Base-by-base conservation (phyloP, 2,797 vertebrate species). In the Hipposideros larvatus region DNA sequence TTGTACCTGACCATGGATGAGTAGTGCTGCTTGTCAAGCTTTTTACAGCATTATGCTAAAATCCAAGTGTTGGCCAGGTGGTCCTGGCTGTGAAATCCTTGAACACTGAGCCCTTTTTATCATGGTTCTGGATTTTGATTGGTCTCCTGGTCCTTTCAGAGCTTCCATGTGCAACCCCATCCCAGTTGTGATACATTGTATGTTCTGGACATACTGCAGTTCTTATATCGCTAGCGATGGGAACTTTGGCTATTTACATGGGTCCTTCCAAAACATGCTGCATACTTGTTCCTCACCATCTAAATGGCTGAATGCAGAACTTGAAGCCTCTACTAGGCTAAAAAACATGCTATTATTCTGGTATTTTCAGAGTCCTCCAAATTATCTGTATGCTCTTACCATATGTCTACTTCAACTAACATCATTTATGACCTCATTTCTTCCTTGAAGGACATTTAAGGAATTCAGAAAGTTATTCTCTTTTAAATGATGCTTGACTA, bases 51-150 rank as follows among this genome's bases (percentile, higher is more conserved):
- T 51, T 28, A 9, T 28, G 48, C 48, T 75, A 6, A 51, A 48
- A 71, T 7, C 11, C 0, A 0, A 24, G 16, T 11, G 2, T 11
- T 26, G 10, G 4, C 51, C 0, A 4, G 3, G 5, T 71, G 31
- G 11, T 9, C 14, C 9, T 53, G 34, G 21, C 28, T 16, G 9
- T 57, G 34, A 78, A 63, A 34, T 63, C 31, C 46, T 57, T 74
- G 59, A 57, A 73, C n/a, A 37, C 14, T 5, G 66, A 80, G 1
- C 31, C 57, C 19, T 57, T n/a, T 55, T 71, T 18, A 37, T 46
- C 3, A 4, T 16, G 7, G 15, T 28, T 46, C 24, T 31, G 82
- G 46, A 57, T 0, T n/a, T 55, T 18, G 3, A 6, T 1, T 53
- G 5, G 26, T 71, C 18, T 93, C 75, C 34, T 65, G 15, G 11